Base-by-base conservation (phyloP, 2,888 invertebrate species). In the Nomada ferruginata region DNA sequence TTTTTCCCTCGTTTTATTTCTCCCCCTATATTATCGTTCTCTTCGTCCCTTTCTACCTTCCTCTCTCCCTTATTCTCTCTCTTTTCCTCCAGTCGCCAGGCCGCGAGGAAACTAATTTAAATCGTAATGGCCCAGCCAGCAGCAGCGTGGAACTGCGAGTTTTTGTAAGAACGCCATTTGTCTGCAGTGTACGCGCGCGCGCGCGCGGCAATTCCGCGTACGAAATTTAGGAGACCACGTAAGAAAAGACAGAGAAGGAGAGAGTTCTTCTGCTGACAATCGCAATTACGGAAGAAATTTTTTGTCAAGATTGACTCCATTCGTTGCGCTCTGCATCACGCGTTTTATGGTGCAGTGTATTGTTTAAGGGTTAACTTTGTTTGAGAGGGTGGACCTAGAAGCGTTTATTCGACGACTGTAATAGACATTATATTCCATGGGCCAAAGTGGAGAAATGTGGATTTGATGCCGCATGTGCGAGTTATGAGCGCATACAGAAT, bases 81-180 rank as follows among this genome's bases (percentile, higher is more conserved):
- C 69, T 60, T 55, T 57, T 52, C 11, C 81, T 55, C 50, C 23
- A 52, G 66, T 76, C 53, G 55, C 65, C 65, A 63, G 73, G 60
- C 65, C 60, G 70, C 74, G 82, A 66, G 83, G 83, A 83, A 83
- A 83, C 83, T 83, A 83, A 83, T 83, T 83, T 83, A 83, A 83
- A 83, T 83, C 83, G 82, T 83, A 83, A 83, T 82, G 83, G 82
- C 83, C 82, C 63, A 70, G 79, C 79, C 84, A 65, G 77, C 81
- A 73, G 83, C 72, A 63, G 72, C 57, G 64, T 53, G 77, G 74
- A 84, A 73, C 82, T 74, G 72, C 76, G 70, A 73, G 82, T 87
- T 87, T 87, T 87, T 86, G 76, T 77, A 79, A 87, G 84, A 81
- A 71, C 77, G 79, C 84, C 80, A 87, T 87, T 87, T 87, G 84